Evolutionary conservation across 2,113 vertebrate species (phyloP), one percentile per base, ranked within the genome.

Genomic region (Scophthalmus maximus): DNA sequence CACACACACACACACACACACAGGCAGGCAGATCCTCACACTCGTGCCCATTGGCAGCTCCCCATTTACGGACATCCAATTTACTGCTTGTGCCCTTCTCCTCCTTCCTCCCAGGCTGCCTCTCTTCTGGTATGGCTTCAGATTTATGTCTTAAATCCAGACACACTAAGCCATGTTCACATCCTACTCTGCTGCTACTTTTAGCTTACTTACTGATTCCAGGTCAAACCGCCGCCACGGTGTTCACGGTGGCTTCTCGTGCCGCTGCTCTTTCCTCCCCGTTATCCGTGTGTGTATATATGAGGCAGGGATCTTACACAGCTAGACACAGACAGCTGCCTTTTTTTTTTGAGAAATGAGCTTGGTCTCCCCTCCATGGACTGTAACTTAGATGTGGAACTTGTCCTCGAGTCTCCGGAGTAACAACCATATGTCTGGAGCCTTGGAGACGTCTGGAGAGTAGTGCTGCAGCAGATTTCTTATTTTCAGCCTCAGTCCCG

Each of bases 91-190:
- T 49, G 78, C 68, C 67, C 42, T n/a, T 77, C 75, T 79, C 79
- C 53, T 67, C 53, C 66, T 65, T 27, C 53, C 68, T 75, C 55
- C 55, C 64, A 4, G 26, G 49, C n/a, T 40, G 58, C 10, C 34
- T 79, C 76, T 87, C 67, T 59, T 67, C 74, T 82, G 70, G 58
- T 79, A 9, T 40, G 44, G 71, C 80, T 79, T 82, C 82, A 87
- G 82, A 84, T 76, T 87, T 63, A 58, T 47, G 83, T 88, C 88
- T n/a, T 87, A 86, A 86, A 90, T 89, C 76, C 84, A 89, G 84
- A 81, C 71, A 34, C 67, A 46, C 74, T 80, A 70, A 87, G 84
- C 74, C 75, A 2, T 68, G 77, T 79, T 87, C 79, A 74, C 86
- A 42, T 84, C 81, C 81, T 38, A 22, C 78, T 79, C 63, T 20